phyloP scores from a whole-genome alignment of 2,888 invertebrate species.

The Eumacrocentrus americanus region DNA sequence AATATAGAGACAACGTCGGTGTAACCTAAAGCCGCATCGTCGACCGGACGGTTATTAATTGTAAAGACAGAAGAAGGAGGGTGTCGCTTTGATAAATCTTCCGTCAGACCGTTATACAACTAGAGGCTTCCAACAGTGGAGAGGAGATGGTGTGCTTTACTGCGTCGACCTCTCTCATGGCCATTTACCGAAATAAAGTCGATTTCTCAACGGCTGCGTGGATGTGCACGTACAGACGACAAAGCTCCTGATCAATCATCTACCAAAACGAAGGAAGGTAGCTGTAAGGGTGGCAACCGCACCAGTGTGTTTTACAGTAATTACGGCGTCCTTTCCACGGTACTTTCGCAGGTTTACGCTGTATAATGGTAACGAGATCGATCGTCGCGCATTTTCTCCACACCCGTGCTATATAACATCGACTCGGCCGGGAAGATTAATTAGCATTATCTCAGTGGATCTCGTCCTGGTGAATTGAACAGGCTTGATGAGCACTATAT shows the following conservation, averaged over 20 bases:
- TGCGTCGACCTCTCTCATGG: neutral
- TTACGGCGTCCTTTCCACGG: constrained; percentile 22
- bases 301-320: constrained; percentile 27
- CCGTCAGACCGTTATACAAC: neutral
- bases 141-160: neutral
- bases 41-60: constrained; percentile 18
- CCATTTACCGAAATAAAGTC: constrained; percentile 15
- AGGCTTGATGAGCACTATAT: neutral
- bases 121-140: neutral
- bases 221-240: neutral
- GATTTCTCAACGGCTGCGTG: constrained; percentile 7
- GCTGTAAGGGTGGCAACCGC: constrained; percentile 19
- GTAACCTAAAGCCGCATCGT: neutral
- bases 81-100: constrained; percentile 16
- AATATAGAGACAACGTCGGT: neutral
- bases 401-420: constrained; percentile 8
- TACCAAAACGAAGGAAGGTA: neutral
- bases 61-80: neutral
- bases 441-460: constrained; percentile 21
- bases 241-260: constrained; percentile 21
- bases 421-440: constrained; percentile 16
- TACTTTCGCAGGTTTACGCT: neutral
- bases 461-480: constrained; percentile 2
- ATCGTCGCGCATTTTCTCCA: constrained; percentile 12
- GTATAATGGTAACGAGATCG: constrained; percentile 19